phyloP scores from a whole-genome alignment of 2,888 invertebrate species.

The Perizoma flavofasciatum region DNA sequence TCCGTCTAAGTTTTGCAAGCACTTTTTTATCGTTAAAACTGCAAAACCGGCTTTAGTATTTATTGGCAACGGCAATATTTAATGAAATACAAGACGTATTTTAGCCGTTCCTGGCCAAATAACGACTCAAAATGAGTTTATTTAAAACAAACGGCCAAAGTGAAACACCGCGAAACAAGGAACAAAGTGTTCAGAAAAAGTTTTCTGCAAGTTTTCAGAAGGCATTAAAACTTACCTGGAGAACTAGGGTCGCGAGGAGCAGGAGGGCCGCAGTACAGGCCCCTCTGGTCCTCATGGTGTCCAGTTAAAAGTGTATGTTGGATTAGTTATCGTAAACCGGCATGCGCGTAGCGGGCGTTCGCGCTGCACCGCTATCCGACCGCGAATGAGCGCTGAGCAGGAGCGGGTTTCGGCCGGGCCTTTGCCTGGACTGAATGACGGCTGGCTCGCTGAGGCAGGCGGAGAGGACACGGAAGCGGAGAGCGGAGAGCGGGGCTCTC shows the following conservation, averaged over 20 bases:
- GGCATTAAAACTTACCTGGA: conserved; percentile 46
- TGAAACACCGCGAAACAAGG: conserved; percentile 1
- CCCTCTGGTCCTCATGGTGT: conserved; percentile 65
- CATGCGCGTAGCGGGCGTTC: conserved; percentile 62
- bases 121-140: conserved; percentile 5
- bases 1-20: too few species aligned
- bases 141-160: conserved; percentile 13
- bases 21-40: too few species aligned
- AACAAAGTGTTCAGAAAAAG: conserved; percentile 8
- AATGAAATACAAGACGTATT: too few species aligned
- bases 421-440: too few species aligned
- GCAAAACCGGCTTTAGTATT: too few species aligned
- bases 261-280: conserved; percentile 59
- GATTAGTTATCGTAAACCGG: conserved; percentile 57
- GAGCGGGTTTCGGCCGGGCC: not conserved
- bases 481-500: too few species aligned
- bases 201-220: conserved; percentile 13
- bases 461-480: too few species aligned
- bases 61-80: too few species aligned
- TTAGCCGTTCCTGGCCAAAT: not conserved
- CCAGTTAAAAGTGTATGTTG: conserved; percentile 51
- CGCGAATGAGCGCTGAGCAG: conserved; percentile 59
- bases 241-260: conserved; percentile 50
- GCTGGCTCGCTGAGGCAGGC: too few species aligned
- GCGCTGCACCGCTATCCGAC: conserved; percentile 68